A percentile compares a stretch with the other conserved stretches of the same genome.
phyloP scores from a whole-genome alignment of 2,113 vertebrate genomes.

The Anser cygnoides region DNA sequence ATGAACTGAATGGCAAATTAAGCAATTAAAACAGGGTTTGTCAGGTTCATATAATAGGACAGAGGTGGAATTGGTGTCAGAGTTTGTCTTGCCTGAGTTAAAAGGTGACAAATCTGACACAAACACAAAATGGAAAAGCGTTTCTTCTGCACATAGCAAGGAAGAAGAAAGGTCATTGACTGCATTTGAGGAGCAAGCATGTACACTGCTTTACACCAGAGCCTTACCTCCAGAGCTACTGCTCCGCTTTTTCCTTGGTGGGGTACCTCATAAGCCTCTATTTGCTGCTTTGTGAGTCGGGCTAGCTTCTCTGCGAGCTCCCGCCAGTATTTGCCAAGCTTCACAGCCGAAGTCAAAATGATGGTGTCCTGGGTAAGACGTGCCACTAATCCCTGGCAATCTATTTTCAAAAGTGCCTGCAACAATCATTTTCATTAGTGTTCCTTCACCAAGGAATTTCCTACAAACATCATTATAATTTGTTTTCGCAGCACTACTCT shows the following conservation, averaged over 20 bases:
- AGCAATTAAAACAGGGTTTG: background rate
- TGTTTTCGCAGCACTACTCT: background rate
- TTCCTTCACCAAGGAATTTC: background rate
- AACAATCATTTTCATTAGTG: conserved; percentile 30
- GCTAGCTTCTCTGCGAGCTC: conserved; percentile 89
- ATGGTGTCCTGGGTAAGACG: conserved; percentile 89
- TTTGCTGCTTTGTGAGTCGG: conserved; percentile 87
- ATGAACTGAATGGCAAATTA: background rate
- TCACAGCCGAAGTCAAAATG: conserved; percentile 93
- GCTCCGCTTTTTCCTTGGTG: conserved; percentile 84
- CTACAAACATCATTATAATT: conserved; percentile 9
- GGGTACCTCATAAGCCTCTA: conserved; percentile 89
- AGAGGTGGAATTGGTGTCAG: background rate
- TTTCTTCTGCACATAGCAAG: background rate
- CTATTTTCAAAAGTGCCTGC: conserved; percentile 93
- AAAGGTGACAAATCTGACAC: background rate
- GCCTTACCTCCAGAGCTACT: conserved; percentile 82
- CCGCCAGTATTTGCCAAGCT: conserved; percentile 89
- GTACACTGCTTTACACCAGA: background rate
- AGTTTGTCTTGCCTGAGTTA: background rate
- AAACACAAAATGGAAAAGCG: background rate
- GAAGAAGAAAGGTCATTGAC: background rate
- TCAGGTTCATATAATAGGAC: background rate
- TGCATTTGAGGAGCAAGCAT: background rate
- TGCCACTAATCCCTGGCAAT: conserved; percentile 85